A percentile compares a stretch with the other conserved stretches of the same genome.
phyloP scores from a whole-genome alignment of 2,888 invertebrate species.

The Oscheius onirici region DNA sequence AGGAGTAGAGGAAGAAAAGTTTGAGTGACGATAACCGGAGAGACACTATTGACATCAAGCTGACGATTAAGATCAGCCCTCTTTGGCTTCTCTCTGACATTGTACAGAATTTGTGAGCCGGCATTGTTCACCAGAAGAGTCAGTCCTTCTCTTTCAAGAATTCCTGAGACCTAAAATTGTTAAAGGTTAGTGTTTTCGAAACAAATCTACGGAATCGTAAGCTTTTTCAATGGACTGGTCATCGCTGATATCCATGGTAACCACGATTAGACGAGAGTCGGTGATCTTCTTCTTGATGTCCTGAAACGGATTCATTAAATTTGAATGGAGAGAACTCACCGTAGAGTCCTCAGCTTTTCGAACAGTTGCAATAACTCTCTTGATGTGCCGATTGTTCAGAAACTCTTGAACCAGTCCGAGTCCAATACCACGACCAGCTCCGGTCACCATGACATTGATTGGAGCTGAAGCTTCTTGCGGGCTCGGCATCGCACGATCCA shows the following conservation, averaged over 20 bases:
- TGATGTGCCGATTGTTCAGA: conserved; percentile 26
- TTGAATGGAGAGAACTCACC: neutral
- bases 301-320: neutral
- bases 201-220: conserved; percentile 2
- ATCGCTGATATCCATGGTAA: conserved; percentile 17
- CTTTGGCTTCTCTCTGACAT: conserved; percentile 72
- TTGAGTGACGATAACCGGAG: conserved; percentile 41
- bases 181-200: no score
- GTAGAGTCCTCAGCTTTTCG: conserved; percentile 19
- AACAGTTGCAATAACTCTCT: conserved; percentile 21
- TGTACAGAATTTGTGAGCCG: conserved; percentile 19
- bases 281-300: conserved; percentile 17
- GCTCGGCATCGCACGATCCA: conserved; percentile 7
- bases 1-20: conserved; percentile 40
- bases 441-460: conserved; percentile 25
- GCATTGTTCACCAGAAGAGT: conserved; percentile 38
- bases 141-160: conserved; percentile 45
- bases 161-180: conserved; percentile 25
- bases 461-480: conserved; percentile 12
- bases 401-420: conserved; percentile 12
- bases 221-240: conserved; percentile 23
- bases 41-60: conserved; percentile 79
- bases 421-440: conserved; percentile 29
- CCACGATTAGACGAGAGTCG: conserved; percentile 15
- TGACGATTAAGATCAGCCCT: conserved; percentile 77